These are phyloP conservation scores for Aspidapion aeneum DNA, from an alignment of 2,888 invertebrate species.

Conservation along the genomic window DNA sequence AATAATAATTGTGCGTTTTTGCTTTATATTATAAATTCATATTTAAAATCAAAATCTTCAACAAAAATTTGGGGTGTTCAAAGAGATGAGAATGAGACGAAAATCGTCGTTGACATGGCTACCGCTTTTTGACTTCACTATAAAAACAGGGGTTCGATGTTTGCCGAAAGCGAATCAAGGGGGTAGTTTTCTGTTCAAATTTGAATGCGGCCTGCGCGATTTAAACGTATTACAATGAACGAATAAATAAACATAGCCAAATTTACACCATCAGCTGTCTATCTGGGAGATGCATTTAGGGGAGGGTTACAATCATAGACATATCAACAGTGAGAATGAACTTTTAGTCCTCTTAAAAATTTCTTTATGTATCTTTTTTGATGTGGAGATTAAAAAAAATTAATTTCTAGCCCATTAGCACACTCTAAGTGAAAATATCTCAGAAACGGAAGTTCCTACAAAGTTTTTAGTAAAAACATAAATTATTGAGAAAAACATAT, in stretches of 20 bases:
- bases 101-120: neutral
- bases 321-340: too few species aligned
- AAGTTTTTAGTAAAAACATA: too few species aligned
- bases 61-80: neutral
- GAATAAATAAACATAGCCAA: conserved; percentile 48
- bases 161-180: conserved; percentile 44
- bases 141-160: conserved; percentile 42
- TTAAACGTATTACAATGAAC: conserved; percentile 47
- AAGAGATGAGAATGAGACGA: neutral
- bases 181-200: conserved; percentile 45
- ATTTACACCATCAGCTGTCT: conserved; percentile 47
- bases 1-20: too few species aligned
- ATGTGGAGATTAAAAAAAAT: too few species aligned
- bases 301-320: conserved; percentile 31
- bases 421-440: too few species aligned
- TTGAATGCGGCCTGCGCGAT: conserved; percentile 43
- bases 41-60: too few species aligned
- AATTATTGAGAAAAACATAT: too few species aligned
- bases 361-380: too few species aligned
- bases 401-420: too few species aligned
- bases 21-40: too few species aligned
- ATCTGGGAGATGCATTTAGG: conserved; percentile 24
- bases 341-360: too few species aligned
- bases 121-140: conserved; percentile 47
- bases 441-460: too few species aligned